Evolutionary conservation across 2,113 vertebrate genomes (phyloP), one percentile per base, ranked within the genome.

Genomic region (Chiloscyllium plagiosum): DNA sequence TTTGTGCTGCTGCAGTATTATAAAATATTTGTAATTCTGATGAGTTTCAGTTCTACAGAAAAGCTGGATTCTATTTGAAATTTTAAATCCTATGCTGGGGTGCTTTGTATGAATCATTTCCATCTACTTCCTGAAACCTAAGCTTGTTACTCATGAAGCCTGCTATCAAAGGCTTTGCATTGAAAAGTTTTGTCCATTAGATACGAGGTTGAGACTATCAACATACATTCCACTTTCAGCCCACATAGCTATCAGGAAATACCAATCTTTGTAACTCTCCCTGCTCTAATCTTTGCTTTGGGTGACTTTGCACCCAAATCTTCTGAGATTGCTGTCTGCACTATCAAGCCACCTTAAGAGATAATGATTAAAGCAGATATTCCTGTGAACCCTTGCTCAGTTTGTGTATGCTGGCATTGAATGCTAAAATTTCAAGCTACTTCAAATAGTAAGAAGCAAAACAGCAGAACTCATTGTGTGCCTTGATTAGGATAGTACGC

Each of bases 271-370:
- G 24, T n/a, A 52, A 33, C 24, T 90, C 87, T 90, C 87, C 87
- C 42, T 20, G 47, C 47, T 24, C 42, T 66, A 42, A 26, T 52
- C 85, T 65, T 92, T 92, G 17, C 29, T 33, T 66, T 68, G 89
- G 89, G 33, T 68, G 61, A n/a, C 15, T 8, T 92, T 92, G 89
- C 89, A 66, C 89, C 89, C 61, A 72, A 22, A 50, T 95, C 94
- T 94, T 50, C 94, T 95, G 94, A 95, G 42, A 72, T 95, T 95
- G 19, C 42, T 52, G 42, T 52, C 94, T 95, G 68, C 94, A 72
- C 69, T 95, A 95, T 26, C 22, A 33, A 72, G 69, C 69, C 94
- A 95, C 94, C 94, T 95, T 95, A 95, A 95, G n/a, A 95, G 24
- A 69, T 26, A 70, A 19, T 33, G 26, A 52, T 50, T 95, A 72